These are phyloP conservation scores for Amphipoea lucens DNA, from an alignment of 2,888 invertebrate genomes.

Conservation along the genomic window DNA sequence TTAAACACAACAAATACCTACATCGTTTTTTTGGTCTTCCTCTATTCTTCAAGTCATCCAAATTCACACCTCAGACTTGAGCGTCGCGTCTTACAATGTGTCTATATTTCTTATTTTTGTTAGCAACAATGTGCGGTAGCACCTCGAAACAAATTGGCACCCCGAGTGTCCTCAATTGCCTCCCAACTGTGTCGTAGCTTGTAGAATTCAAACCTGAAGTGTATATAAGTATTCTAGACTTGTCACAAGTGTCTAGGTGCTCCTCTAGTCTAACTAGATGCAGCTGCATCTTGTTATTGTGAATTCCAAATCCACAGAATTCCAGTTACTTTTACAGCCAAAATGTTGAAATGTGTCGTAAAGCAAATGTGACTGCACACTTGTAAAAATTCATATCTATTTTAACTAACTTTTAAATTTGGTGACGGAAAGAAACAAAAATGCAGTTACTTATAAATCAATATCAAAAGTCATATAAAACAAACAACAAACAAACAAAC, in stretches of 20 bases:
- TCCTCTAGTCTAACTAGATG: background rate
- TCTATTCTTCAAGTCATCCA: background rate
- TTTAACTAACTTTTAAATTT: background rate
- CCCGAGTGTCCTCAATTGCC: background rate
- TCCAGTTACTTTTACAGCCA: background rate
- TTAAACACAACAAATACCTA: too few relatives aligned
- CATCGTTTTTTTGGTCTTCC: background rate
- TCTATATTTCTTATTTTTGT: background rate
- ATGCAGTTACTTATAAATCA: background rate
- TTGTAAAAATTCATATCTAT: background rate
- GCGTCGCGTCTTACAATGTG: too few relatives aligned
- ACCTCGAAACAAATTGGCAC: slow-evolving; percentile 30
- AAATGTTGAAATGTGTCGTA: background rate
- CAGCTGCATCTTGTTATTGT: background rate
- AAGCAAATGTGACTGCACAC: background rate
- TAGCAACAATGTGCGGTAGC: background rate
- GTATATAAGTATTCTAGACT: background rate
- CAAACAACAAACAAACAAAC: too few relatives aligned
- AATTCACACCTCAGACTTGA: background rate
- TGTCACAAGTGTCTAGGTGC: background rate
- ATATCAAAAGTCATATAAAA: background rate
- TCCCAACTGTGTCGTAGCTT: slow-evolving; percentile 17
- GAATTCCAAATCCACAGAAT: background rate
- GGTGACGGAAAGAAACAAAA: background rate
- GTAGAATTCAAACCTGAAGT: slow-evolving; percentile 15